These are phyloP conservation scores for Drosophila tropicalis DNA, from an alignment of 1,140 invertebrate genomes.

Conservation along the genomic window DNA sequence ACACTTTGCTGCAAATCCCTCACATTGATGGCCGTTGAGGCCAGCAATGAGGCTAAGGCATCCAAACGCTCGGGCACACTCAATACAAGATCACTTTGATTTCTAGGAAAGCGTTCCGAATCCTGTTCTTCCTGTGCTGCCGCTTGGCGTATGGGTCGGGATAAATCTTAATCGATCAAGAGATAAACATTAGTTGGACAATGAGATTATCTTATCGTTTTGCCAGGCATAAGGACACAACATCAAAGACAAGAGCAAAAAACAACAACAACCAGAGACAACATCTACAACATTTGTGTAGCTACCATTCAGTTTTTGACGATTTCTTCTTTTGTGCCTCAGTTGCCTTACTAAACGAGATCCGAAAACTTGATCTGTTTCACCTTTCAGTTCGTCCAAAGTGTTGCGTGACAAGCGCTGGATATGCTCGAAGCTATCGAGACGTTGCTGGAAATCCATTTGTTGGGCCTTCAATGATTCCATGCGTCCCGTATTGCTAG, in stretches of 20 bases:
- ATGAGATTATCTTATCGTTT: neutral
- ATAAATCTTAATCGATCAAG: conserved; percentile 39
- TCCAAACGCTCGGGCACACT: conserved; percentile 44
- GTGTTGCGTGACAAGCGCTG: conserved; percentile 58
- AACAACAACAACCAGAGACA: conserved; percentile 15
- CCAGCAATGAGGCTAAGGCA: conserved; percentile 61
- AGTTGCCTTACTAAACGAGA: conserved; percentile 45
- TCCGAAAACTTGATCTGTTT: conserved; percentile 52
- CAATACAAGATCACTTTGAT: neutral
- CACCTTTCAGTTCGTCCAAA: conserved; percentile 77
- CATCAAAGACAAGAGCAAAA: conserved; percentile 29
- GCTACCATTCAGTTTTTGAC: conserved; percentile 43
- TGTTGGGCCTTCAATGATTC: conserved; percentile 72
- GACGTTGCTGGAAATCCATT: conserved; percentile 58
- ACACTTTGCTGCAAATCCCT: conserved; percentile 37
- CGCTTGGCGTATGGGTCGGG: conserved; percentile 26
- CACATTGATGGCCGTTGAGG: conserved; percentile 57
- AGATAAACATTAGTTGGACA: neutral
- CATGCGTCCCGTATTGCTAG: conserved; percentile 59
- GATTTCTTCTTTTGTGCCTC: conserved; percentile 59
- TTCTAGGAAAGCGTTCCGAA: neutral
- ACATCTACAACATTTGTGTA: conserved; percentile 37
- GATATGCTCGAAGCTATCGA: conserved; percentile 71
- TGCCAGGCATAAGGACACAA: conserved; percentile 18
- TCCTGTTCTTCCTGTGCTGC: conserved; percentile 2